Evolutionary conservation across 2,888 invertebrate species (phyloP).

Genomic region (Gandaritis pyraliata): DNA sequence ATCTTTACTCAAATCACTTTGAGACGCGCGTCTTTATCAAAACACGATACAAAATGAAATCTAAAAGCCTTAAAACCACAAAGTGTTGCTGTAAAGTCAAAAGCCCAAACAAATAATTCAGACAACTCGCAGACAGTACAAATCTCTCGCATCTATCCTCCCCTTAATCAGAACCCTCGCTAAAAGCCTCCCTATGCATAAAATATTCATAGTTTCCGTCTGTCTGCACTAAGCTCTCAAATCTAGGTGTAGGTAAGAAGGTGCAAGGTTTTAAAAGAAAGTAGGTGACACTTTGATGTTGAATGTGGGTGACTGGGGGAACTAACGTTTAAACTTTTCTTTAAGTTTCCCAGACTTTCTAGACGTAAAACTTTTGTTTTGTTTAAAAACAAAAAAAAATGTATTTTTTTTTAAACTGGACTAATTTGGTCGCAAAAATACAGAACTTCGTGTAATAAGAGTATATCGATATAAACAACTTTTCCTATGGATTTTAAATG

Average conservation of each 20-base stretch:
- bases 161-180: constrained; percentile 42
- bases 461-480: no score
- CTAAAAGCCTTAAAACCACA: neutral
- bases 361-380: neutral
- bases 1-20: no score
- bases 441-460: no score
- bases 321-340: neutral
- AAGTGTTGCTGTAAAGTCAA: constrained; percentile 23
- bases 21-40: no score
- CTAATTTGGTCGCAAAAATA: no score
- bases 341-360: neutral
- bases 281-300: constrained; percentile 55
- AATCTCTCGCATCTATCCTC: constrained; percentile 41
- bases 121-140: constrained; percentile 34
- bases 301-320: constrained; percentile 61
- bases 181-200: constrained; percentile 62
- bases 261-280: constrained; percentile 57
- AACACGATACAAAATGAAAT: no score
- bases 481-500: no score
- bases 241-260: constrained; percentile 54
- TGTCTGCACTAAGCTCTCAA: constrained; percentile 47
- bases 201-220: constrained; percentile 59
- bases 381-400: no score
- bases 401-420: no score
- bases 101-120: constrained; percentile 30